These are phyloP conservation scores for Danio kyathit DNA, from an alignment of 2,797 vertebrate genomes.

Conservation along the genomic window DNA sequence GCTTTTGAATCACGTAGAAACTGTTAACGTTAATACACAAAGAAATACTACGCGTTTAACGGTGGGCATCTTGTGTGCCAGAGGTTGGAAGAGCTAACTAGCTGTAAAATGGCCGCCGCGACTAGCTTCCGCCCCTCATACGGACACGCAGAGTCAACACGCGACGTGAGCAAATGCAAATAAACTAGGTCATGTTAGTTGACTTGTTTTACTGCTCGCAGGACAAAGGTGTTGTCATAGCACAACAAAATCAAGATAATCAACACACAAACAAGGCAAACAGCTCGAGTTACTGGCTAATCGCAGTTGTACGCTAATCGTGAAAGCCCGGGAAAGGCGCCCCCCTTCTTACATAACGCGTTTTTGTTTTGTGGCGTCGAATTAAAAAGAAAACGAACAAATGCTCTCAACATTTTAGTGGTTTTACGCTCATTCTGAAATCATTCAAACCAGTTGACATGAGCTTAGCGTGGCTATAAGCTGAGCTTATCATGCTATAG, in stretches of 20 bases:
- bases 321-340: constrained; percentile 78
- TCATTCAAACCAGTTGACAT: not conserved
- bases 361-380: not conserved
- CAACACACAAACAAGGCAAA: constrained; percentile 16
- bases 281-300: constrained; percentile 69
- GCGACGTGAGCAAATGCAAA: constrained; percentile 1
- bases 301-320: constrained; percentile 53
- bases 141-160: constrained; percentile 49
- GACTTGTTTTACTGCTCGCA: not conserved
- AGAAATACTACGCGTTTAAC: constrained; percentile 39
- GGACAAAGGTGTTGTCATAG: not conserved
- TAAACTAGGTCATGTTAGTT: not conserved
- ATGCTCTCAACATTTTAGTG: not conserved
- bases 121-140: constrained; percentile 80
- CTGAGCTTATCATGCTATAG: constrained; percentile 62
- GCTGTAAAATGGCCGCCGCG: constrained; percentile 85
- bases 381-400: fast-evolving
- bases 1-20: no score
- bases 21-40: not conserved
- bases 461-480: constrained; percentile 45
- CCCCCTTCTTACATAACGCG: constrained; percentile 57
- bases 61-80: constrained; percentile 66
- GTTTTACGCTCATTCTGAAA: not conserved
- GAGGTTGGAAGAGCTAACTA: constrained; percentile 58
- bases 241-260: not conserved